These are phyloP conservation scores for Mimas tiliae DNA, from an alignment of 2,888 invertebrate genomes.

Conservation along the genomic window DNA sequence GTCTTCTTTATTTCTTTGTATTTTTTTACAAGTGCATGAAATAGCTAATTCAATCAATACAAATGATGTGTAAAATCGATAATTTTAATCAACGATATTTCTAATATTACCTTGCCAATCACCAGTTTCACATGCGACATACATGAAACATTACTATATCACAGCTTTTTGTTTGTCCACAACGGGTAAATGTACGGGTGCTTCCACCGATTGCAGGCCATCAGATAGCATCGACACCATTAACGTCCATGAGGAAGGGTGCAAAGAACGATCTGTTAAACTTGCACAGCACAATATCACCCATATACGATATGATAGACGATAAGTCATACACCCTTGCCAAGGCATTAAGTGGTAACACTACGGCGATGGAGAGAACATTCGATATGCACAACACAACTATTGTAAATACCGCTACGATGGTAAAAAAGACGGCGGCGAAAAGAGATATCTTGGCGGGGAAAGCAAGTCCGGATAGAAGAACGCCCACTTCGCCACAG, in stretches of 20 bases:
- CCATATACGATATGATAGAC: constrained; percentile 69
- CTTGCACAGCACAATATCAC: constrained; percentile 73
- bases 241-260: constrained; percentile 55
- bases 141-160: not conserved
- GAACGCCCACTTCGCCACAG: constrained; percentile 45
- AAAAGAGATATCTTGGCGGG: constrained; percentile 68
- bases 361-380: constrained; percentile 52
- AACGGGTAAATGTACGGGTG: constrained; percentile 18
- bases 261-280: constrained; percentile 60
- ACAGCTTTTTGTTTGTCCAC: constrained; percentile 16
- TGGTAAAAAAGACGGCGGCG: constrained; percentile 58
- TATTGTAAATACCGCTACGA: constrained; percentile 67
- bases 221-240: constrained; percentile 74
- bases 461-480: constrained; percentile 62
- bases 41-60: not conserved
- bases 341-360: constrained; percentile 47
- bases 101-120: not conserved
- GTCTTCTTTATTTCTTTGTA: too few relatives aligned
- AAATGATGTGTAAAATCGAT: not conserved
- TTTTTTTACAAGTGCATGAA: not conserved
- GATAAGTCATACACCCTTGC: constrained; percentile 67
- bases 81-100: not conserved
- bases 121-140: not conserved
- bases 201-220: constrained; percentile 51
- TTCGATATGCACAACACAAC: constrained; percentile 61